Percentiles rank a stretch among this genome's conserved stretches.
Evolutionary conservation across 2,797 vertebrate species (phyloP).

Genomic region (Silurus aristotelis): DNA sequence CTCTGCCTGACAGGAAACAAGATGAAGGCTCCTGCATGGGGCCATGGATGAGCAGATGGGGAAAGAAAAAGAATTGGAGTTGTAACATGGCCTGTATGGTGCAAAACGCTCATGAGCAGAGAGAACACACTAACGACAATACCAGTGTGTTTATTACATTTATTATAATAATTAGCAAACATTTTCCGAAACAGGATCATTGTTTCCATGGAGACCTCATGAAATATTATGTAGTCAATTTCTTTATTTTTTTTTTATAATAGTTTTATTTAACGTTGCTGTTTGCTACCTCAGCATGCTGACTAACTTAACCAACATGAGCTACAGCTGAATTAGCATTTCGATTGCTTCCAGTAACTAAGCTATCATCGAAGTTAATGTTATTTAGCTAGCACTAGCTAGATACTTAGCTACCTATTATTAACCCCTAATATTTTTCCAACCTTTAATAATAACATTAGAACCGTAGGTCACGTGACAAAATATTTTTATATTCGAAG

Average conservation of each 20-base stretch:
- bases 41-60: constrained; percentile 52
- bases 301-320: not conserved
- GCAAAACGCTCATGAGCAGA: not conserved
- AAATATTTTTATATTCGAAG: not conserved
- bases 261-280: not conserved
- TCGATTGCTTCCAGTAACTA: not conserved
- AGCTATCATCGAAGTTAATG: not conserved
- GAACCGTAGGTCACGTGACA: not conserved
- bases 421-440: not conserved
- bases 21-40: constrained; percentile 43
- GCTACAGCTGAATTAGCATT: not conserved
- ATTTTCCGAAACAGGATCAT: not conserved
- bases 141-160: not conserved
- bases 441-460: not conserved
- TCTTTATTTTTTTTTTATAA: not conserved
- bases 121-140: not conserved
- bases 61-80: constrained; percentile 26
- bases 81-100: not conserved
- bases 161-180: not conserved
- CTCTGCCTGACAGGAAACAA: constrained; percentile 54
- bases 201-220: too few species aligned
- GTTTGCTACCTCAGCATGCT: not conserved
- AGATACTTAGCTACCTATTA: not conserved
- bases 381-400: not conserved
- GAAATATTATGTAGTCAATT: too few species aligned